These are phyloP conservation scores for Ormyrus nitidulus DNA, from an alignment of 2,888 invertebrate genomes.

Conservation along the genomic window DNA sequence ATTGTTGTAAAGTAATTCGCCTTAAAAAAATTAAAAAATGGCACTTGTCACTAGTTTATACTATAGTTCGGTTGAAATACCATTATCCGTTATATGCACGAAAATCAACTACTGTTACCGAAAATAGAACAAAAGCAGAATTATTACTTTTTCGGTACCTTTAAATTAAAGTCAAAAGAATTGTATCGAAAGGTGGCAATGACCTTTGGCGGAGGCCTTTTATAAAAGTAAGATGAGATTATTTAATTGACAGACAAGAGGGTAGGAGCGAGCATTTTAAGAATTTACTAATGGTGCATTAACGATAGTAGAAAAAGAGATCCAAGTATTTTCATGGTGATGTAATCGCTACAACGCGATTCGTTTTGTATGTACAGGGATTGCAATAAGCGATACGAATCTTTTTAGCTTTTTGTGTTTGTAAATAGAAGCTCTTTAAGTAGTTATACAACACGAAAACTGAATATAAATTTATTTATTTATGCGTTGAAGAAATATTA, in stretches of 20 bases:
- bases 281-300: conserved; percentile 57
- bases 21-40: conserved; percentile 37
- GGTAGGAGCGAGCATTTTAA: conserved; percentile 52
- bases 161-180: conserved; percentile 27
- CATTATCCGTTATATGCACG: neutral
- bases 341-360: conserved; percentile 41
- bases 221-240: conserved; percentile 54
- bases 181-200: conserved; percentile 42
- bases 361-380: conserved; percentile 54
- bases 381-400: conserved; percentile 35
- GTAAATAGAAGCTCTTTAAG: conserved; percentile 52
- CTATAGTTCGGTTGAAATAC: conserved; percentile 29
- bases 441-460: conserved; percentile 45
- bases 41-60: conserved; percentile 23
- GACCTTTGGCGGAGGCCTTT: conserved; percentile 57
- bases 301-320: conserved; percentile 50
- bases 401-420: conserved; percentile 55
- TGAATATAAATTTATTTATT: conserved; percentile 53
- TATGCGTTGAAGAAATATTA: conserved; percentile 35
- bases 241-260: conserved; percentile 34
- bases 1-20: conserved; percentile 31
- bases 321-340: conserved; percentile 53
- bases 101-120: conserved; percentile 23
- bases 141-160: conserved; percentile 16
- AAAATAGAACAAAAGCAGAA: conserved; percentile 21